Conservation (phyloP, 1,140 invertebrate species). For the Metopolophium dirhodum region DNA sequence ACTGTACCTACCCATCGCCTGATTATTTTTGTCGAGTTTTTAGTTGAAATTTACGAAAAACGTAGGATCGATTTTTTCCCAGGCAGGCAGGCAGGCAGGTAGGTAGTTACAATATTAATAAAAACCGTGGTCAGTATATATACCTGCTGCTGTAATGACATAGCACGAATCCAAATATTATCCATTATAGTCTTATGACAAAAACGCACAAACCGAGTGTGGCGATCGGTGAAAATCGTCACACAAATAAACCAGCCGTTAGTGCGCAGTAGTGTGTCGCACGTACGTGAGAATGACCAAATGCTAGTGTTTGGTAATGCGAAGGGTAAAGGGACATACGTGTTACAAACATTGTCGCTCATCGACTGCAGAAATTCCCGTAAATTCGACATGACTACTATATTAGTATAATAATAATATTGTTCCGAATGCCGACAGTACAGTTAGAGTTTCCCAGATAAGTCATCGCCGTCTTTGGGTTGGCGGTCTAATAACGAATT, state of each 20-base stretch:
- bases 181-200: not conserved
- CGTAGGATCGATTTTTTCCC: too few relatives aligned
- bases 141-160: too few relatives aligned
- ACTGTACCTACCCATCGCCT: too few relatives aligned
- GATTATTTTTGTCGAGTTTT: too few relatives aligned
- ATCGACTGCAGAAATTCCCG: not conserved
- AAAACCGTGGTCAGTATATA: too few relatives aligned
- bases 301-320: not conserved
- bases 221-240: not conserved
- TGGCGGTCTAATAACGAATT: not conserved
- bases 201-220: not conserved
- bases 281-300: not conserved
- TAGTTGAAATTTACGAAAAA: too few relatives aligned
- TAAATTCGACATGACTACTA: not conserved
- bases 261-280: not conserved
- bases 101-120: too few relatives aligned
- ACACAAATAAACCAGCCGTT: not conserved
- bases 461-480: not conserved
- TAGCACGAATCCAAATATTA: not conserved
- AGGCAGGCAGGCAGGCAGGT: too few relatives aligned
- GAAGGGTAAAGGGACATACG: not conserved
- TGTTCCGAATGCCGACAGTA: not conserved
- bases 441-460: not conserved
- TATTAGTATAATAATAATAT: not conserved
- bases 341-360: not conserved